Conservation (phyloP, 2,797 vertebrate genomes). For the Notolepis coatsorum region DNA sequence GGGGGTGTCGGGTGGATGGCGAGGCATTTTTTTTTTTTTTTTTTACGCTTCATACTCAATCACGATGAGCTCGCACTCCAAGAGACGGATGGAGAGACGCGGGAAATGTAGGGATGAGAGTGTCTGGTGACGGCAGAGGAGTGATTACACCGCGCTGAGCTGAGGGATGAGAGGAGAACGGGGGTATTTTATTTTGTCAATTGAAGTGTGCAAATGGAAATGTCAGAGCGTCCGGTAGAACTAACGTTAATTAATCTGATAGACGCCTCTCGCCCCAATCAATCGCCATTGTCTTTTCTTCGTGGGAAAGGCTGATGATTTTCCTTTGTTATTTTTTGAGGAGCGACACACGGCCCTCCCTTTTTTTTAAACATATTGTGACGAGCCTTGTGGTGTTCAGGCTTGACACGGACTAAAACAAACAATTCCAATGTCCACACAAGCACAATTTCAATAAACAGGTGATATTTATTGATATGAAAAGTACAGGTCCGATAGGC, state of each 20-base stretch:
- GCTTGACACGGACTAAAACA: too few relatives aligned
- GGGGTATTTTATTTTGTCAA: constrained; percentile 84
- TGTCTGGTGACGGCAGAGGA: constrained; percentile 56
- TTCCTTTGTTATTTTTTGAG: constrained; percentile 62
- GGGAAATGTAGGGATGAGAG: constrained; percentile 31
- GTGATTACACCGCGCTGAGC: constrained; percentile 70
- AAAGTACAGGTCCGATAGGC: too few relatives aligned
- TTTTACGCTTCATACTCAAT: constrained; percentile 58
- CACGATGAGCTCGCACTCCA: constrained; percentile 46
- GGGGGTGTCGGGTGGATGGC: neutral
- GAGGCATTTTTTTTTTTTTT: too few relatives aligned
- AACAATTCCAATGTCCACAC: too few relatives aligned
- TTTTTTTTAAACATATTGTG: too few relatives aligned
- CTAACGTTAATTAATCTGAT: constrained; percentile 85
- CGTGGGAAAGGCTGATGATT: neutral
- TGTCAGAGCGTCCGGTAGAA: constrained; percentile 76
- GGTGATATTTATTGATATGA: too few relatives aligned
- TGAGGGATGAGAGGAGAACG: constrained; percentile 70
- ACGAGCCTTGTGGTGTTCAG: too few relatives aligned
- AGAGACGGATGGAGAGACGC: constrained; percentile 26
- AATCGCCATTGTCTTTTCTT: constrained; percentile 70
- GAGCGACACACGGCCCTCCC: too few relatives aligned
- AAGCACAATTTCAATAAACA: too few relatives aligned
- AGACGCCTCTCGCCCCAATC: constrained; percentile 73
- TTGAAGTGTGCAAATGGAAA: constrained; percentile 86